Percentiles rank a stretch among this genome's conserved stretches.
Conservation (phyloP, 2,113 vertebrate genomes). For the Synodontis membranacea region DNA sequence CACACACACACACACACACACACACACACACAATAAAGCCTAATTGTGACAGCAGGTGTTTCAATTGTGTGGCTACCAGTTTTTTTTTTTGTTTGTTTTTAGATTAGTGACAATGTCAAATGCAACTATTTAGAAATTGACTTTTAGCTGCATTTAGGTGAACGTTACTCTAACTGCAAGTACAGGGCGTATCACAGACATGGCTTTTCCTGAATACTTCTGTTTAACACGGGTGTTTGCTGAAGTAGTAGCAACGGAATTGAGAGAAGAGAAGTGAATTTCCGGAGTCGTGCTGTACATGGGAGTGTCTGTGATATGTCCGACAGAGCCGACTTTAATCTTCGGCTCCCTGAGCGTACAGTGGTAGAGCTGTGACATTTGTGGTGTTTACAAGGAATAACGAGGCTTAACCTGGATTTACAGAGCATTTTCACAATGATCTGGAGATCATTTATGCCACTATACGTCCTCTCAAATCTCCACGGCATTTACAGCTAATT, state of each 20-base stretch:
- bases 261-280: background rate
- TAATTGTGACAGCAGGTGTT: slow-evolving; percentile 24
- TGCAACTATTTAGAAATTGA: background rate
- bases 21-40: slow-evolving; percentile 31
- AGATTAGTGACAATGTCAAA: background rate
- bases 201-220: background rate
- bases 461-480: slow-evolving; percentile 13
- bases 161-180: background rate
- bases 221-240: background rate
- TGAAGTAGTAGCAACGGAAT: background rate
- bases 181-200: background rate
- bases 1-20: no score
- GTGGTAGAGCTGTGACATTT: slow-evolving; percentile 41
- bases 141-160: background rate
- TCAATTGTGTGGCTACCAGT: slow-evolving; percentile 11
- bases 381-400: slow-evolving; percentile 37
- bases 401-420: slow-evolving; percentile 46
- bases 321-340: background rate
- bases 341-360: background rate
- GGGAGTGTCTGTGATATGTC: background rate
- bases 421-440: slow-evolving; percentile 13
- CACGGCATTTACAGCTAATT: background rate
- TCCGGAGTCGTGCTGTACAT: background rate
- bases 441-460: slow-evolving; percentile 16
- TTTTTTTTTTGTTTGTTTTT: background rate